phyloP scores from a whole-genome alignment of 2,113 vertebrate species.

The Peromyscus polionotus region DNA sequence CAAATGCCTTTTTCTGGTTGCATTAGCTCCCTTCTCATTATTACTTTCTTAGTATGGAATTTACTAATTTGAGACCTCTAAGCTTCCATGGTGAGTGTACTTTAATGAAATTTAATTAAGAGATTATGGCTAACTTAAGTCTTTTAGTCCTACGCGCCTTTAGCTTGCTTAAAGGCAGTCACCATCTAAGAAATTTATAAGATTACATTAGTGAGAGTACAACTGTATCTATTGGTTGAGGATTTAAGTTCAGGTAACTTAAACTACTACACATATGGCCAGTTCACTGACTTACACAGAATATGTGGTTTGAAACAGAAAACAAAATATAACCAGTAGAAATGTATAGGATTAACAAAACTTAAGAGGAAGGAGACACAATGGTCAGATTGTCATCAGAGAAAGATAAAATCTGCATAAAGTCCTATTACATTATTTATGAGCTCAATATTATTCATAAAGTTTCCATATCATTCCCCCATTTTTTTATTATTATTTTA shows the following conservation, averaged over 20 bases:
- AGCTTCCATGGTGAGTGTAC: neutral
- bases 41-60: neutral
- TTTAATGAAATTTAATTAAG: slow-evolving; percentile 5
- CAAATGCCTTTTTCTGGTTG: neutral
- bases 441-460: neutral
- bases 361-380: neutral
- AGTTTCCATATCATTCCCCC: neutral
- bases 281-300: neutral
- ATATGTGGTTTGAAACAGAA: neutral
- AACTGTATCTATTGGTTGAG: neutral
- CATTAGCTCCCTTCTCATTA: neutral
- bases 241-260: neutral
- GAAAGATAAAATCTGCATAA: neutral
- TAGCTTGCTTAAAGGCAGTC: neutral
- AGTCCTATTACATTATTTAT: neutral
- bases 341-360: neutral
- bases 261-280: neutral
- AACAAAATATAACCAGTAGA: neutral
- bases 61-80: neutral
- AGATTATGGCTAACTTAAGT: neutral
- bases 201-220: neutral
- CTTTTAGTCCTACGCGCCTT: neutral
- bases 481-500: neutral
- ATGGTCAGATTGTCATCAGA: neutral
- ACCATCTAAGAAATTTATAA: neutral